Evolutionary conservation across 2,888 invertebrate species (phyloP), one percentile per base, ranked within the genome.

Genomic region (Odontomyia ornata): DNA sequence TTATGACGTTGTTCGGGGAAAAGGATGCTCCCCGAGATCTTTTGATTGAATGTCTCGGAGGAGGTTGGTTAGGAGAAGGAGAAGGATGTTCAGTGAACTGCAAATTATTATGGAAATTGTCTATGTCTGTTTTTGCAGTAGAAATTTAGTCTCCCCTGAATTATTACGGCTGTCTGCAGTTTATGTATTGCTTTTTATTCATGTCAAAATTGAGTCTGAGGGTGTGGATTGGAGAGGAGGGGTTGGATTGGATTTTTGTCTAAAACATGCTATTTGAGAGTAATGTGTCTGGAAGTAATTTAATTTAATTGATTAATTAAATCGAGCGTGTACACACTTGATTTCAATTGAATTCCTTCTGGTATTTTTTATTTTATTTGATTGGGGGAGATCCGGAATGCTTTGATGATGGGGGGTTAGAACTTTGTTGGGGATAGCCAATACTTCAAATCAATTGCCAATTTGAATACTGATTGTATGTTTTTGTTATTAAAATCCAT

Each of bases 101-200:
- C 36, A 30, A 65, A n/a, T 65, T 65, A 65, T 65, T 43, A 65
- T 65, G 65, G 43, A 30, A 65, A 65, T 65, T 60, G 25, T 60
- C 65, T 21, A 4, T 21, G 30, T 30, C n/a, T 36, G 36, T 36
- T 36, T 36, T 36, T 23, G 7, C 43, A 9, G 7, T 64, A 65
- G 65, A 5, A 21, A 11, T 11, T 21, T 18, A 21, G 65, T 18
- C 18, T 21, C 60, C 52, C 36, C 36, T 36, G 52, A 60, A 60
- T 25, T 25, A 60, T 21, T 23, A 9, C 3, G 23, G 28, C 21
- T 65, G 36, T 43, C 65, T 65, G 65, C 1, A 65, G 30, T 65
- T 65, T 65, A 65, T 65, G n/a, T 43, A 43, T 28, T 62, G 3
- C n/a, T 36, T 36, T 15, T 36, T 36, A 18, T 65, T 65, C 62